A percentile compares a stretch with the other conserved stretches of the same genome.
Conservation (phyloP, 2,888 invertebrate genomes). For the Busseola fusca region DNA sequence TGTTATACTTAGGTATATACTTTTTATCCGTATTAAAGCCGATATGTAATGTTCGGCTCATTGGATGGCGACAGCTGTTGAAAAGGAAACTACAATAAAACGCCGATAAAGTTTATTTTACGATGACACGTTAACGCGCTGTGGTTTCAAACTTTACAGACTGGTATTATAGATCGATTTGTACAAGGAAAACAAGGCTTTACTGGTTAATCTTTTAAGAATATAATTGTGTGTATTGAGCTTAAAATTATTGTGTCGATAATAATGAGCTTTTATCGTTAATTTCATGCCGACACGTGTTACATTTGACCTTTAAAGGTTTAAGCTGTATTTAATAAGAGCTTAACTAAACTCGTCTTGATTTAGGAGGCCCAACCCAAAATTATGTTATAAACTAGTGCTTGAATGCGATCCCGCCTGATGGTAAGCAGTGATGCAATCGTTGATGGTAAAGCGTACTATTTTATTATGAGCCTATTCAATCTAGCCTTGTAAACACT, state of each 20-base stretch:
- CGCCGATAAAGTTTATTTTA: slow-evolving; percentile 42
- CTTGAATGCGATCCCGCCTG: no score
- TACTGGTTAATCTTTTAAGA: slow-evolving; percentile 4
- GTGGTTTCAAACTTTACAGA: slow-evolving; percentile 22
- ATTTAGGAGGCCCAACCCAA: neutral
- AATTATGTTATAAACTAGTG: no score
- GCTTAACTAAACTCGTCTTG: no score
- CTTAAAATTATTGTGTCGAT: neutral
- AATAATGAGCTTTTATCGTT: neutral
- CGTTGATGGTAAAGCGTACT: no score
- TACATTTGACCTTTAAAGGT: neutral
- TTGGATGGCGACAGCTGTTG: slow-evolving; percentile 12
- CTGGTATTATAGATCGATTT: slow-evolving; percentile 12
- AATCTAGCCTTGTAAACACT: no score
- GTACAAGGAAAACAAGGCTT: slow-evolving; percentile 5
- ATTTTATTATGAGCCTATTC: no score
- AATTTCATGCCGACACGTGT: neutral
- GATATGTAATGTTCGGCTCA: neutral
- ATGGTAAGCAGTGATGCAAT: no score
- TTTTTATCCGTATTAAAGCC: neutral
- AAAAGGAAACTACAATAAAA: slow-evolving; percentile 35
- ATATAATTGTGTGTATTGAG: neutral
- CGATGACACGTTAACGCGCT: slow-evolving; percentile 6
- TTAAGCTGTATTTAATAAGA: neutral
- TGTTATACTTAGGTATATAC: neutral